Evolutionary conservation across 53 echinoderm and acorn worm species (phyloP).

Genomic region (Arbacia lixula): DNA sequence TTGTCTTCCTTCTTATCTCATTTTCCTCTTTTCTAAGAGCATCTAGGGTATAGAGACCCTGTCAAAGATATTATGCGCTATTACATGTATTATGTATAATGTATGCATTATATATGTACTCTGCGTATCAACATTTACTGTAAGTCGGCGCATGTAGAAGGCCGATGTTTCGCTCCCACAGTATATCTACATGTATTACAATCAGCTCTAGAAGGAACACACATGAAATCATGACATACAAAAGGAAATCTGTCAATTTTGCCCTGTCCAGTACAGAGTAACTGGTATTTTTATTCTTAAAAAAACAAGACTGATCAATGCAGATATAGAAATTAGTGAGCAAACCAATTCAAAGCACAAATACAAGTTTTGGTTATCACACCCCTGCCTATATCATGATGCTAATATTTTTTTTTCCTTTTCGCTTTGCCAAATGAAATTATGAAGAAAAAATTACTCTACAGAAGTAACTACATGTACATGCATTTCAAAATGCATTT

Average conservation of each 20-base stretch:
- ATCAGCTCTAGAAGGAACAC: background rate
- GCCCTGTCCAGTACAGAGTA: constrained; percentile 46
- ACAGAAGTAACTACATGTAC: background rate
- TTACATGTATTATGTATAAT: too few relatives aligned
- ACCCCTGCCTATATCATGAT: background rate
- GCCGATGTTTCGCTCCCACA: too few relatives aligned
- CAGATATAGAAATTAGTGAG: constrained; percentile 18
- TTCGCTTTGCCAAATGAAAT: background rate
- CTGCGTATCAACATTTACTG: too few relatives aligned
- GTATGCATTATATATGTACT: too few relatives aligned
- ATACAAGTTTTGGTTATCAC: background rate
- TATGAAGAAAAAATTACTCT: background rate
- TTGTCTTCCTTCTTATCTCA: too few relatives aligned
- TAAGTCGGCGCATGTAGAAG: too few relatives aligned
- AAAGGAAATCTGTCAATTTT: background rate
- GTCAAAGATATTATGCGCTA: too few relatives aligned
- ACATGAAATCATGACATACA: background rate
- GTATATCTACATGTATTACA: background rate
- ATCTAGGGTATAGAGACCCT: too few relatives aligned
- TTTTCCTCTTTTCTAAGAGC: too few relatives aligned
- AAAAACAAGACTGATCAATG: constrained; percentile 19
- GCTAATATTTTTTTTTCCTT: background rate
- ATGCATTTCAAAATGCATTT: background rate
- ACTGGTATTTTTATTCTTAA: constrained; percentile 31
- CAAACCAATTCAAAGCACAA: background rate